These are phyloP conservation scores for Otus scops DNA, from an alignment of 2,797 vertebrate species.

Conservation along the genomic window DNA sequence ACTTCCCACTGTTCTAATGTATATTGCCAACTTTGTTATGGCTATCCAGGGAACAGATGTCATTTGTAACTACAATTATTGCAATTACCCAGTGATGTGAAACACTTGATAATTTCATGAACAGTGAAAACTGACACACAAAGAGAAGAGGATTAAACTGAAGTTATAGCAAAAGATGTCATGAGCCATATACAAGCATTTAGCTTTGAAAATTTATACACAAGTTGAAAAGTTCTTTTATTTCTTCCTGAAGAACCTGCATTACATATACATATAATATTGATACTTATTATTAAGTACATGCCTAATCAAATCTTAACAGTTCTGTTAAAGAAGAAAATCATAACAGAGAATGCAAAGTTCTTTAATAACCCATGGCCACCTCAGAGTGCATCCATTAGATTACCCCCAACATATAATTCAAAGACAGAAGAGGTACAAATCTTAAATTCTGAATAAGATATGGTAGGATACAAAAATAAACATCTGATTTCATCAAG, in stretches of 20 bases:
- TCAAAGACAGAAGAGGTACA: neutral
- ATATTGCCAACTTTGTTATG: neutral
- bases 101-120: neutral
- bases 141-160: neutral
- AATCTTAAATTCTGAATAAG: neutral
- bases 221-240: neutral
- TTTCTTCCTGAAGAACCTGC: neutral
- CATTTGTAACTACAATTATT: neutral
- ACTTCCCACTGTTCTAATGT: neutral
- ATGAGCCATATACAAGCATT: neutral
- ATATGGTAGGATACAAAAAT: neutral
- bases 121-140: neutral
- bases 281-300: neutral
- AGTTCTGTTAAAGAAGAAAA: neutral
- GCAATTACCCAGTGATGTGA: neutral
- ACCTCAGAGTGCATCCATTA: neutral
- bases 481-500: neutral
- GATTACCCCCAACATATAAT: neutral
- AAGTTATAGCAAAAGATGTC: neutral
- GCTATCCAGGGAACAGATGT: conserved; percentile 12
- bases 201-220: neutral
- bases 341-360: neutral
- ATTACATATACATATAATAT: neutral
- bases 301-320: neutral
- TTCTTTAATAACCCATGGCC: neutral